Conservation (phyloP, 2,888 invertebrate species). For the Eristalis intricaria region DNA sequence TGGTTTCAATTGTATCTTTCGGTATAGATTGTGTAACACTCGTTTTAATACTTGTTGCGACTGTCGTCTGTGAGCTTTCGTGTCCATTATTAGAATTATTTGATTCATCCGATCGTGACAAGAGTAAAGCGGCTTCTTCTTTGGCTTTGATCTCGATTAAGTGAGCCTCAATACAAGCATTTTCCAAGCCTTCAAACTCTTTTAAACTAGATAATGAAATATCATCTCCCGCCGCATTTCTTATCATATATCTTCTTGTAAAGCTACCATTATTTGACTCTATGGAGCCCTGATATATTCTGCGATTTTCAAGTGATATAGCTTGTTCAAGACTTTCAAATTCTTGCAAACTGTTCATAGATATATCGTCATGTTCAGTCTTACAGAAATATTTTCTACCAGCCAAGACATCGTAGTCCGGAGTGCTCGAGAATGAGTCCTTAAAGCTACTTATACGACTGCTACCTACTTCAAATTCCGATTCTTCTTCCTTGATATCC, state of each 20-base stretch:
- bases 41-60: conserved; percentile 75
- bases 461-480: conserved; percentile 92
- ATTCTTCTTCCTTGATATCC: conserved; percentile 96
- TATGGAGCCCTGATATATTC: conserved; percentile 87
- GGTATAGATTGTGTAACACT: conserved; percentile 76
- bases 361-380: conserved; percentile 93
- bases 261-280: conserved; percentile 93
- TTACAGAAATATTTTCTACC: conserved; percentile 91
- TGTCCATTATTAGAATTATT: conserved; percentile 79
- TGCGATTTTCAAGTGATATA: conserved; percentile 89
- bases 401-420: conserved; percentile 93
- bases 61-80: conserved; percentile 59
- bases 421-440: conserved; percentile 94
- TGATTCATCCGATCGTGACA: conserved; percentile 82
- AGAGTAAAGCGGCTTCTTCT: conserved; percentile 91
- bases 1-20: conserved; percentile 77
- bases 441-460: conserved; percentile 88
- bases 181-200: conserved; percentile 96
- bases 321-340: conserved; percentile 95
- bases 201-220: conserved; percentile 92
- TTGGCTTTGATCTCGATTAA: conserved; percentile 91
- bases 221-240: conserved; percentile 91
- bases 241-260: conserved; percentile 86
- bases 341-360: conserved; percentile 95
- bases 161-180: conserved; percentile 92